Percentiles rank a stretch among this genome's conserved stretches.
phyloP scores from a whole-genome alignment of 2,888 invertebrate species.

The Pristionchus exspectatus region DNA sequence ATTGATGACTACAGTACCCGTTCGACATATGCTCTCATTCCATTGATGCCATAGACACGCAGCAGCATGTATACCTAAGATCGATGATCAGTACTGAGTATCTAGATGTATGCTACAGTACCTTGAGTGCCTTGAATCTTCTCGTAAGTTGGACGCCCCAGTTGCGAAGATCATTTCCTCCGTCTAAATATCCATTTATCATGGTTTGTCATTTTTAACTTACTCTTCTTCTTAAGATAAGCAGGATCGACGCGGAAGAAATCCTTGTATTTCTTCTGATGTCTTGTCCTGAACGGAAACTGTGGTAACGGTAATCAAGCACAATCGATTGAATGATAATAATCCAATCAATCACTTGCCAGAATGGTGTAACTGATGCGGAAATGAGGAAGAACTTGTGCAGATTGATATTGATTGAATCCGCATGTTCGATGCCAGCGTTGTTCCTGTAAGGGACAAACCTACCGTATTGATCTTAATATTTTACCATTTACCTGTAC shows the following conservation, averaged over 20 bases:
- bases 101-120: neutral
- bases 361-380: constrained; percentile 56
- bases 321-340: neutral
- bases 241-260: constrained; percentile 46
- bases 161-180: constrained; percentile 83
- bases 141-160: constrained; percentile 97
- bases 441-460: neutral
- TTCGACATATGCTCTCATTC: constrained; percentile 92
- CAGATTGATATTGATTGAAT: constrained; percentile 62
- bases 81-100: constrained; percentile 3
- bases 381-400: constrained; percentile 61
- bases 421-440: constrained; percentile 44
- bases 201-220: neutral
- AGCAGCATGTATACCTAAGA: constrained; percentile 90
- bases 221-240: constrained; percentile 54
- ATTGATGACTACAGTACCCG: constrained; percentile 80
- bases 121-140: constrained; percentile 91
- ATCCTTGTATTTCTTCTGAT: constrained; percentile 52
- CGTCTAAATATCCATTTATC: constrained; percentile 13
- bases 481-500: constrained; percentile 83
- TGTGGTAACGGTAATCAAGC: neutral
- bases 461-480: neutral
- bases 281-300: constrained; percentile 47
- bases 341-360: constrained; percentile 51
- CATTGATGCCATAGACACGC: constrained; percentile 91